phyloP scores from a whole-genome alignment of 2,888 invertebrate species.

The Protophormia terraenovae region DNA sequence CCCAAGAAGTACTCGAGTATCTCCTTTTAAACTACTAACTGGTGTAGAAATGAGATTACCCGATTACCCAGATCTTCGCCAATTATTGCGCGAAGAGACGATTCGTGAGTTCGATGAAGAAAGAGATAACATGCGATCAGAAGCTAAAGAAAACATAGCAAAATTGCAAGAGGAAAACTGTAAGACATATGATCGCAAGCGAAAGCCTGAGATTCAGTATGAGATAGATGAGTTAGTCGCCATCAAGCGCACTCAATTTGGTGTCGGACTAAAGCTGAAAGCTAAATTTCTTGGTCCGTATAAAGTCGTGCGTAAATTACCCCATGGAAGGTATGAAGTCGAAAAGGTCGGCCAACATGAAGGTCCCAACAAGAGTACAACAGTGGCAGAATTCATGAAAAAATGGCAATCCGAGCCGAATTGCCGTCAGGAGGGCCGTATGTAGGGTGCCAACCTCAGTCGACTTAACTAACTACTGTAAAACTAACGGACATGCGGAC shows the following conservation, averaged over 20 bases:
- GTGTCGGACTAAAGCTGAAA: slow-evolving; percentile 32
- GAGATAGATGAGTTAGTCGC: slow-evolving; percentile 31
- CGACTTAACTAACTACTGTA: too few relatives aligned
- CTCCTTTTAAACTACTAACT: slow-evolving; percentile 2
- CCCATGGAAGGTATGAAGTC: slow-evolving; percentile 22
- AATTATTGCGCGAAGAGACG: neutral
- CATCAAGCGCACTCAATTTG: slow-evolving; percentile 54
- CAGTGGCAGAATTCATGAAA: slow-evolving; percentile 23
- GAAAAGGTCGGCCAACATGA: slow-evolving; percentile 31
- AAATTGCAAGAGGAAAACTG: slow-evolving; percentile 18
- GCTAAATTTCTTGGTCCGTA: slow-evolving; percentile 53
- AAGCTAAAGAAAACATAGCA: neutral
- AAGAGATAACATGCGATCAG: neutral
- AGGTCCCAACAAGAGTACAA: slow-evolving; percentile 3
- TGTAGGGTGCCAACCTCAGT: slow-evolving; percentile 35
- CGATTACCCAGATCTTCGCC: neutral
- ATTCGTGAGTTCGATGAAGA: neutral
- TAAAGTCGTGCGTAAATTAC: neutral
- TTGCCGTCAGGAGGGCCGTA: slow-evolving; percentile 68
- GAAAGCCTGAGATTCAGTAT: slow-evolving; percentile 11
- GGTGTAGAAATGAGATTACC: slow-evolving; percentile 31
- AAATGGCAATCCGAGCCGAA: slow-evolving; percentile 25
- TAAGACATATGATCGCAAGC: neutral
- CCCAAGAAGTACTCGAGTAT: slow-evolving; percentile 13
- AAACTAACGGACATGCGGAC: too few relatives aligned